phyloP scores from a whole-genome alignment of 2,888 invertebrate genomes.

The Drosophila cognata region DNA sequence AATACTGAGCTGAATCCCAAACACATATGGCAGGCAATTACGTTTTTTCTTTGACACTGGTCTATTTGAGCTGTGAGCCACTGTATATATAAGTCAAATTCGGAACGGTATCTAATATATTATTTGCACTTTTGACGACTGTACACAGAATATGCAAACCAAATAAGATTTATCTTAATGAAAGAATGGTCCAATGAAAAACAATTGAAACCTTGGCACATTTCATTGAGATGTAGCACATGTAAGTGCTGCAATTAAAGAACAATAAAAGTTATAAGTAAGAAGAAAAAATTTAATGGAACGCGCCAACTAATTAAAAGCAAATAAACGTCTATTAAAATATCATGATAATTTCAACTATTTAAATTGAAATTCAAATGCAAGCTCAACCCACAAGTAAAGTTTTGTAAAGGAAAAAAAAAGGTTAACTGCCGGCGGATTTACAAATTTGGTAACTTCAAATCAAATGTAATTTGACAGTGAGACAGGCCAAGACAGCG shows the following conservation, averaged over 20 bases:
- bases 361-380: constrained; percentile 49
- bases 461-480: constrained; percentile 76
- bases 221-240: constrained; percentile 6
- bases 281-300: background rate
- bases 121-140: background rate
- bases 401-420: background rate
- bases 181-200: background rate
- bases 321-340: constrained; percentile 35
- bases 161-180: background rate
- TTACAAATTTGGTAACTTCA: constrained; percentile 76
- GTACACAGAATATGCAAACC: background rate
- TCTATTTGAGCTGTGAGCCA: no score
- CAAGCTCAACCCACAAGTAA: constrained; percentile 15
- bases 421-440: constrained; percentile 7
- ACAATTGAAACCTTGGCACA: background rate
- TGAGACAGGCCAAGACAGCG: constrained; percentile 51
- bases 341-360: constrained; percentile 35
- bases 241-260: constrained; percentile 16
- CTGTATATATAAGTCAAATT: background rate
- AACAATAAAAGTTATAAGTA: constrained; percentile 12
- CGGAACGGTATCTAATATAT: background rate
- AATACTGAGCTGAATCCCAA: no score
- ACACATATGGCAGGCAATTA: no score
- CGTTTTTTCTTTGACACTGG: no score
- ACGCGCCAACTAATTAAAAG: constrained; percentile 32